A percentile compares a stretch with the other conserved stretches of the same genome.
Conservation (phyloP, 2,113 vertebrate genomes). For the Platichthys stellatus region DNA sequence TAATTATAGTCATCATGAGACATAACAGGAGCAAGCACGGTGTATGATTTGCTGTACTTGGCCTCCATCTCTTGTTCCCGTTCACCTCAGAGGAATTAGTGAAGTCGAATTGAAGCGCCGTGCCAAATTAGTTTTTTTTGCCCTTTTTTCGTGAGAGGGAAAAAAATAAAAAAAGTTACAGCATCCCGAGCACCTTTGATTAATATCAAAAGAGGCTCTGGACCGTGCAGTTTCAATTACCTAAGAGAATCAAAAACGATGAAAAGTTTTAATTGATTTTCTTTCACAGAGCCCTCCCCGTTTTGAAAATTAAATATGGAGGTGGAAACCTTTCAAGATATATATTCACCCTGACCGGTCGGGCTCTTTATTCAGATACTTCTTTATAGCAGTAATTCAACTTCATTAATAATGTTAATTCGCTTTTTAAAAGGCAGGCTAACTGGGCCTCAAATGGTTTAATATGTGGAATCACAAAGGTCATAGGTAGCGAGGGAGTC, state of each 20-base stretch:
- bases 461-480: no score
- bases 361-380: neutral
- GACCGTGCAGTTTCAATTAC: slow-evolving; percentile 81
- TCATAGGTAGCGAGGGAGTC: no score
- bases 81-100: slow-evolving; percentile 71
- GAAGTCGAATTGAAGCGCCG: slow-evolving; percentile 54
- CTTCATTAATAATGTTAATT: neutral
- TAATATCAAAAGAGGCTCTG: slow-evolving; percentile 74
- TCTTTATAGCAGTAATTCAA: neutral
- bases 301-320: slow-evolving; percentile 9
- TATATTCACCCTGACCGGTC: neutral
- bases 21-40: slow-evolving; percentile 54
- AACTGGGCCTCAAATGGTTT: neutral
- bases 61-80: slow-evolving; percentile 56
- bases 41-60: slow-evolving; percentile 50
- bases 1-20: slow-evolving; percentile 65
- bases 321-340: slow-evolving; percentile 22
- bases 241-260: slow-evolving; percentile 71
- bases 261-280: slow-evolving; percentile 75
- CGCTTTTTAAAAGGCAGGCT: neutral
- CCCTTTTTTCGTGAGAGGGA: neutral
- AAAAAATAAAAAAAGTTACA: slow-evolving; percentile 28
- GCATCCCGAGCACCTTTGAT: slow-evolving; percentile 66
- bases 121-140: slow-evolving; percentile 49
- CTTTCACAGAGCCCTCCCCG: slow-evolving; percentile 17